Percentiles rank a stretch among this genome's conserved stretches.
phyloP scores from a whole-genome alignment of 1,140 invertebrate species.

The Pseudomyrmex flavicornis region DNA sequence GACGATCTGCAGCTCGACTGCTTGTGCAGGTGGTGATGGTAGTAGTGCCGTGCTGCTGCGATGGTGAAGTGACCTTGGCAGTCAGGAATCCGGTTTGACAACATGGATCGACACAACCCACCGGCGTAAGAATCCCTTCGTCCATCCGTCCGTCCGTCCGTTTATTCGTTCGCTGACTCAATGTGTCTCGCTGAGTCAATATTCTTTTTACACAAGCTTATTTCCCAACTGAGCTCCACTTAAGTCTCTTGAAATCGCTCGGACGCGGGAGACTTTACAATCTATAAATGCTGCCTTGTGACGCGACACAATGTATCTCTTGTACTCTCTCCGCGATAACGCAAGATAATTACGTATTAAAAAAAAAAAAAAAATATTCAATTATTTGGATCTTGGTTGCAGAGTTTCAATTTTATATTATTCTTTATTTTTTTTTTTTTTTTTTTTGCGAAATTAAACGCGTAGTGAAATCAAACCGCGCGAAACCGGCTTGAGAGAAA shows the following conservation, averaged over 20 bases:
- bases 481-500: too few relatives aligned
- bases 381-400: too few relatives aligned
- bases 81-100: constrained; percentile 80
- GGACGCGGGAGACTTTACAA: not conserved
- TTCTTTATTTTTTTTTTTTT: too few relatives aligned
- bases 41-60: constrained; percentile 50
- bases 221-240: not conserved
- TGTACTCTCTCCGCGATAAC: not conserved
- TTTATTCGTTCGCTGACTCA: constrained; percentile 20
- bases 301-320: not conserved
- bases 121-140: constrained; percentile 68
- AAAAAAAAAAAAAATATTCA: too few relatives aligned
- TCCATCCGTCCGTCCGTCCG: constrained; percentile 40
- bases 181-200: not conserved
- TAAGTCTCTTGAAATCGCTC: not conserved
- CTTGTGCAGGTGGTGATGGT: constrained; percentile 51
- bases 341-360: not conserved
- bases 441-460: too few relatives aligned
- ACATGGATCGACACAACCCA: constrained; percentile 77
- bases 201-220: constrained; percentile 7
- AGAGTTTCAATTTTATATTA: too few relatives aligned
- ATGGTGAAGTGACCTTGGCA: constrained; percentile 77
- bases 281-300: not conserved
- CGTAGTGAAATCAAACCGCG: too few relatives aligned
- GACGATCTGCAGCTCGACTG: constrained; percentile 31